Percentiles rank a stretch among this genome's conserved stretches.
Evolutionary conservation across 2,888 invertebrate species (phyloP).

Genomic region (Drymonia ruficornis): DNA sequence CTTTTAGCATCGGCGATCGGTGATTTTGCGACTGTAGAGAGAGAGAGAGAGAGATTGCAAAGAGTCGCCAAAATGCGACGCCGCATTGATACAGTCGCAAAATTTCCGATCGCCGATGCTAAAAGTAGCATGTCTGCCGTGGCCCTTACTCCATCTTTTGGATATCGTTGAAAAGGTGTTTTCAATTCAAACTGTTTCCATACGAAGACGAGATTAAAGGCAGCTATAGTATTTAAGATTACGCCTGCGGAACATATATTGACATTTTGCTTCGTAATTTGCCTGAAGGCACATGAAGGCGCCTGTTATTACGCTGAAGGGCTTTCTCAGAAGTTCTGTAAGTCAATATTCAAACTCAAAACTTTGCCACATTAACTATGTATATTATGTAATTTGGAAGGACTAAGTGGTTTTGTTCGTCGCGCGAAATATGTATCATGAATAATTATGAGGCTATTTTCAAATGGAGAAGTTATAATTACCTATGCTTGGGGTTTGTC

Average conservation of each 20-base stretch:
- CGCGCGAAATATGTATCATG: conserved; percentile 1
- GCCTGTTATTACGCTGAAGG: conserved; percentile 18
- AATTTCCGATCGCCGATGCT: too few species aligned
- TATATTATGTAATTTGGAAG: conserved; percentile 28
- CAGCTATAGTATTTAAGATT: conserved; percentile 16
- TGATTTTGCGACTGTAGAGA: too few species aligned
- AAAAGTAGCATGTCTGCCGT: too few species aligned
- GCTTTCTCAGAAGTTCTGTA: conserved; percentile 23
- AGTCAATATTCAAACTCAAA: conserved; percentile 33
- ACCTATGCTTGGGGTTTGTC: conserved; percentile 3
- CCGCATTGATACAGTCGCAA: too few species aligned
- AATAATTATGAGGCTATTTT: not conserved
- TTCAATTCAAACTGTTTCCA: too few species aligned
- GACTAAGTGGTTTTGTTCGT: conserved; percentile 1
- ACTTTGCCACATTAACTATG: conserved; percentile 29
- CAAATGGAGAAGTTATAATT: conserved; percentile 8
- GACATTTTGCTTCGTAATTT: conserved; percentile 28
- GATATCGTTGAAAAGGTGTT: too few species aligned
- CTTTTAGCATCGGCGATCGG: too few species aligned
- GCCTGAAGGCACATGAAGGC: conserved; percentile 14
- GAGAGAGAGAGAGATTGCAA: too few species aligned
- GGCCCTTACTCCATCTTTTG: too few species aligned
- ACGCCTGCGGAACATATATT: conserved; percentile 17
- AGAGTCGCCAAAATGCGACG: too few species aligned
- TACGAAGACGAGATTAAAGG: too few species aligned